phyloP scores from a whole-genome alignment of 2,113 vertebrate species.

The Nothocercus julius region DNA sequence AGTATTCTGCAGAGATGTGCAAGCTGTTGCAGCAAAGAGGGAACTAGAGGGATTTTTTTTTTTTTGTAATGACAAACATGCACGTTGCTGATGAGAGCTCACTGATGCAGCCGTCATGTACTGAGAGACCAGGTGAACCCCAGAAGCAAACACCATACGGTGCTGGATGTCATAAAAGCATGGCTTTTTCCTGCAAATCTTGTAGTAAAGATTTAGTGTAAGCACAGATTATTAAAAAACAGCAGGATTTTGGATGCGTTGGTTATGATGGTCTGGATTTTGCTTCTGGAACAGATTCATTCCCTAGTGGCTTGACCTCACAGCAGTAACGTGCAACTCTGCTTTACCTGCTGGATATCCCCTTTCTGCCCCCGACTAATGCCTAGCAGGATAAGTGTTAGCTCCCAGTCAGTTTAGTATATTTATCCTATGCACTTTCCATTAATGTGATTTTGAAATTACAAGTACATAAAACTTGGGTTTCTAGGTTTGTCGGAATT shows the following conservation, averaged over 20 bases:
- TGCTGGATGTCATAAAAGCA: fast-evolving
- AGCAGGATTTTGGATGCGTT: background rate
- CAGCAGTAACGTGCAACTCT: conserved; percentile 7
- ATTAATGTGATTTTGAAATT: background rate
- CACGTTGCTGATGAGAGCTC: background rate
- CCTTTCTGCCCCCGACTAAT: background rate
- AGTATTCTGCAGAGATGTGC: background rate
- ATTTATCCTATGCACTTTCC: conserved; percentile 2
- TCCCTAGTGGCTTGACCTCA: background rate
- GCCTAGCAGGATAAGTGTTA: background rate
- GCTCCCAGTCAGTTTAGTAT: background rate
- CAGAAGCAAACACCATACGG: background rate
- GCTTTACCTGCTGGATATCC: conserved; percentile 16
- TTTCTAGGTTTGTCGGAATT: background rate
- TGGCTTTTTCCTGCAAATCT: background rate
- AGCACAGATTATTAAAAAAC: too few species aligned
- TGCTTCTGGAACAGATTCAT: conserved; percentile 36
- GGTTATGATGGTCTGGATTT: background rate
- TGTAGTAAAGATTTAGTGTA: background rate
- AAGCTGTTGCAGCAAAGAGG: background rate
- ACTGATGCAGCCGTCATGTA: background rate
- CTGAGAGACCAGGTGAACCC: background rate
- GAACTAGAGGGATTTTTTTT: background rate
- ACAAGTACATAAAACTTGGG: background rate
- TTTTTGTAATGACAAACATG: background rate